Evolutionary conservation across 2,797 vertebrate genomes (phyloP), one percentile per base, ranked within the genome.

Genomic region (Pelobates cultripes): DNA sequence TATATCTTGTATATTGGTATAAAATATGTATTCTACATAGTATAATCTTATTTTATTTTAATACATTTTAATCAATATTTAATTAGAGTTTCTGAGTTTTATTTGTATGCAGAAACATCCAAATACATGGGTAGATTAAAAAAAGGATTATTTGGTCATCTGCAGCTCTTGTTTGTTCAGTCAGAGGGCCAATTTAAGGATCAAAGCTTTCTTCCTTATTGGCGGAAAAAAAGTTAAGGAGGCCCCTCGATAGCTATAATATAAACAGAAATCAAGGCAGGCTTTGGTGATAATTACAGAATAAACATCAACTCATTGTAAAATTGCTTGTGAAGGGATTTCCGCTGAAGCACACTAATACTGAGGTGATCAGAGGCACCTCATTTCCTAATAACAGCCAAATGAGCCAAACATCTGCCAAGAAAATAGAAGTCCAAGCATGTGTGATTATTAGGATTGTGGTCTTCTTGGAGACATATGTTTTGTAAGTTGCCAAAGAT

Each of bases 391-490:
- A 74, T 74, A 75, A 63, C 47, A 74, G 60, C 1, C 8, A 57
- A 57, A 12, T 14, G 55, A 57, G 55, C 13, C 2, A 43, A 69
- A 60, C 69, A 57, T 73, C 73, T 43, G 28, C 17, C 74, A 81
- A 63, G 43, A 61, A 42, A 70, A 81, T 53, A 69, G 72, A 70
- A 81, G 72, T 51, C 43, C 17, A n/a, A 45, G 66, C 53, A 51
- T 76, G 73, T 75, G 28, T 42, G 12, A 17, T 78, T 44, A 73
- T 73, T 78, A 60, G 60, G 43, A 73, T 43, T 78, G 75, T 14
- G 60, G 61, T 73, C 70, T 73, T 78, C 75, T 73, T 73, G 75
- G 75, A 72, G 72, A 66, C 80, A 82, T 60, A 82, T 77, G 80
- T 72, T 77, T 45, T 77, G 47, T 57, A 77, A 14, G 40, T 55